Evolutionary conservation across 2,888 invertebrate species (phyloP), one percentile per base, ranked within the genome.

Genomic region (Ptychoptera albimana): DNA sequence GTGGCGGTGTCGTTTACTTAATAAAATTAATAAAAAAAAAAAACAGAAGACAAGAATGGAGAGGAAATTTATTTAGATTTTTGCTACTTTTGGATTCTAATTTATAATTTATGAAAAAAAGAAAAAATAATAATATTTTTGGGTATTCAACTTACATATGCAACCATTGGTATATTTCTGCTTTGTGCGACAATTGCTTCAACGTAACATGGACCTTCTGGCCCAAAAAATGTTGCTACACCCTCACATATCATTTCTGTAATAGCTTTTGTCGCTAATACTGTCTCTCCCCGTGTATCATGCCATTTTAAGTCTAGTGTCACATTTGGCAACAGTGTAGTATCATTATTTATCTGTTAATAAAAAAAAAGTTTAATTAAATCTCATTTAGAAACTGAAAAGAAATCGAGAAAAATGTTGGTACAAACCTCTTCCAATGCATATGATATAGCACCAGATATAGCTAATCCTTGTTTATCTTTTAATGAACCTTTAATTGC

Each of bases 101-200:
- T 23, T n/a, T n/a, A n/a, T n/a, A n/a, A n/a, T n/a, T n/a, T n/a
- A n/a, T n/a, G n/a, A n/a, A n/a, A n/a, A n/a, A n/a, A n/a, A n/a
- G n/a, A n/a, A n/a, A n/a, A n/a, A n/a, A n/a, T n/a, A n/a, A n/a
- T n/a, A n/a, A n/a, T n/a, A n/a, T n/a, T n/a, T n/a, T n/a, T n/a
- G n/a, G n/a, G n/a, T n/a, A n/a, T n/a, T n/a, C n/a, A n/a, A 81
- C 93, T 83, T 69, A 94, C 94, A 68, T 93, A 93, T 60, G 92
- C 89, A 64, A 96, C 87, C 88, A 96, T 93, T 47, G 94, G 93
- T 59, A 93, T 77, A 70, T 94, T 92, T 63, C 86, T 78, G 39
- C 93, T 83, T 60, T 93, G 88, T 16, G 94, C 84, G 44, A 96
- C 81, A 55, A 88, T 86, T 44, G 94, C 92, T 66, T 94, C 94